Conservation (phyloP, 2,888 invertebrate species). For the Heteropelma amictum region DNA sequence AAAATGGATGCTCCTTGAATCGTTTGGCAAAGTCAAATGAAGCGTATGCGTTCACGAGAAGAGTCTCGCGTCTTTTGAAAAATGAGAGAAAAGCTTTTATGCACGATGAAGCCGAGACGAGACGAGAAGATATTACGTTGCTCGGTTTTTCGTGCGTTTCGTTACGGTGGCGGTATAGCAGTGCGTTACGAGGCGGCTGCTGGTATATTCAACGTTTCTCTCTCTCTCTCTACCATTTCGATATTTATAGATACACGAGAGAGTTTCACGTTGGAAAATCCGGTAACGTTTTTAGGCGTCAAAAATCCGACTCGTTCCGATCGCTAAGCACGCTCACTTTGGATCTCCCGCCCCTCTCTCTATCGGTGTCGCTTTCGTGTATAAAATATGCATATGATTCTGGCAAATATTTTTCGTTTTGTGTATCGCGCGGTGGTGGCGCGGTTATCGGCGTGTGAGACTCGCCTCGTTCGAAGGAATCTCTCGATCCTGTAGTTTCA, state of each 20-base stretch:
- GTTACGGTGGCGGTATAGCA: background rate
- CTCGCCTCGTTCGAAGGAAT: background rate
- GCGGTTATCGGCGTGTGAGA: background rate
- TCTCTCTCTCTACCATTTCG: constrained; percentile 49
- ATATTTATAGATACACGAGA: constrained; percentile 71
- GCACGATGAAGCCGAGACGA: constrained; percentile 22
- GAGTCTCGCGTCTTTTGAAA: too few relatives aligned
- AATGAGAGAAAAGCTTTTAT: constrained; percentile 16
- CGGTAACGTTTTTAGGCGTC: constrained; percentile 69
- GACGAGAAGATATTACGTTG: constrained; percentile 40
- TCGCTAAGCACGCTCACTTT: constrained; percentile 22
- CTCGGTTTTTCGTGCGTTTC: background rate
- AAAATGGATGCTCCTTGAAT: too few relatives aligned
- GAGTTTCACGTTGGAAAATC: constrained; percentile 63
- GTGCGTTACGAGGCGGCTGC: constrained; percentile 62
- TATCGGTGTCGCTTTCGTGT: background rate
- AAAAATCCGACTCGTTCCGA: constrained; percentile 65
- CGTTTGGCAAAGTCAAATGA: too few relatives aligned
- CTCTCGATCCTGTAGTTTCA: background rate
- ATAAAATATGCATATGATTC: background rate
- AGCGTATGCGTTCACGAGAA: too few relatives aligned
- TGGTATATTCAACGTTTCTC: constrained; percentile 67
- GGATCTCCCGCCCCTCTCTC: background rate
- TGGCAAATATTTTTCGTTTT: background rate
- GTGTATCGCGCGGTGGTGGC: background rate